Evolutionary conservation across 1,140 invertebrate genomes (phyloP).

Genomic region (Thaumetopoea pityocampa): DNA sequence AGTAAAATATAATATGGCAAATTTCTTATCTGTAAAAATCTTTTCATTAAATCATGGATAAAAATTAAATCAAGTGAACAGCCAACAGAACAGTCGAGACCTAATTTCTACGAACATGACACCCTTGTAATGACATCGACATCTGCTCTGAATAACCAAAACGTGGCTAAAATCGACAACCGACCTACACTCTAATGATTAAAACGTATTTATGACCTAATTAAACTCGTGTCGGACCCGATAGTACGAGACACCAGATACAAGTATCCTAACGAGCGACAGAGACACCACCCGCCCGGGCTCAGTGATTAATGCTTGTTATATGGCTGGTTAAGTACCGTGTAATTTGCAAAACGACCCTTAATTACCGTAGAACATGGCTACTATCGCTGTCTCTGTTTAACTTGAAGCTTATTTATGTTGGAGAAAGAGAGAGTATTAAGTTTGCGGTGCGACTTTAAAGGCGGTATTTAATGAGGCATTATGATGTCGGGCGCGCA

Average conservation of each 20-base stretch:
- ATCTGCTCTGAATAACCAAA: constrained; percentile 34
- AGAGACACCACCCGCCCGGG: constrained; percentile 34
- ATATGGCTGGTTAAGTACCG: constrained; percentile 77
- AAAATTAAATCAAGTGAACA: constrained; percentile 12
- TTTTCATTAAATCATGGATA: no score
- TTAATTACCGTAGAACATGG: constrained; percentile 74
- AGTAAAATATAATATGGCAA: no score
- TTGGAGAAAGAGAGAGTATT: constrained; percentile 35
- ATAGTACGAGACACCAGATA: constrained; percentile 27
- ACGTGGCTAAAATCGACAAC: constrained; percentile 28
- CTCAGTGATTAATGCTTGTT: constrained; percentile 75
- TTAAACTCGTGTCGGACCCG: constrained; percentile 62
- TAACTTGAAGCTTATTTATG: constrained; percentile 14
- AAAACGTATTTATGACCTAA: constrained; percentile 76
- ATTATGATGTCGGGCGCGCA: constrained; percentile 68
- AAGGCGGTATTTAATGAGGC: constrained; percentile 69
- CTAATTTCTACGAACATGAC: constrained; percentile 24
- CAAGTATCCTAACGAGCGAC: constrained; percentile 20
- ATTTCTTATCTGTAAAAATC: no score
- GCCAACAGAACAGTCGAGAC: constrained; percentile 22
- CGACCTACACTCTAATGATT: constrained; percentile 50
- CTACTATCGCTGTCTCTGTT: constrained; percentile 63
- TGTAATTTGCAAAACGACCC: constrained; percentile 78
- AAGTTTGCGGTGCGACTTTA: constrained; percentile 42
- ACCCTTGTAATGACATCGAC: constrained; percentile 33